A percentile compares a stretch with the other conserved stretches of the same genome.
These are phyloP conservation scores for Chloromyia formosa DNA, from an alignment of 2,888 invertebrate species.

Conservation along the genomic window DNA sequence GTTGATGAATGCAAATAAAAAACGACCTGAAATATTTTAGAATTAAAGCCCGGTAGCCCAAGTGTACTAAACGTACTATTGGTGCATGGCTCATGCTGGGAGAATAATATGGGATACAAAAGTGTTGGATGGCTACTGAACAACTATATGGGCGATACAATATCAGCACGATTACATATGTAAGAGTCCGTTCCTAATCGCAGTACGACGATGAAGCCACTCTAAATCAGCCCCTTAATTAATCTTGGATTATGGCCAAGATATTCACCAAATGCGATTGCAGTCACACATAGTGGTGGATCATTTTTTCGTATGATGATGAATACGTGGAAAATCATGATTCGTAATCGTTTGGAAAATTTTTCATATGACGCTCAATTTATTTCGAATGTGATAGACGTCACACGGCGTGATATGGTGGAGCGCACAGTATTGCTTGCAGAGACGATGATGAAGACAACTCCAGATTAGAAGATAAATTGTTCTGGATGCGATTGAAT, in stretches of 20 bases:
- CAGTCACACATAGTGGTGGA: conserved; percentile 22
- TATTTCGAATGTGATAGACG: conserved; percentile 14
- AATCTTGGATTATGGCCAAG: conserved; percentile 50
- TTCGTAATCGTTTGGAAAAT: conserved; percentile 47
- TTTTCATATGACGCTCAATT: conserved; percentile 43
- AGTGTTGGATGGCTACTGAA: conserved; percentile 28
- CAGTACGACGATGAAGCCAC: conserved; percentile 26
- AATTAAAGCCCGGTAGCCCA: conserved; percentile 28
- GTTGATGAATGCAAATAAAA: not conserved
- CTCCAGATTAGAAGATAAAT: conserved; percentile 22
- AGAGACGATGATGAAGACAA: conserved; percentile 24
- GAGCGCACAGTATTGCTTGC: not conserved
- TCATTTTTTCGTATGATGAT: not conserved
- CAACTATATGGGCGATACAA: conserved; percentile 10
- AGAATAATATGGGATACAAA: conserved; percentile 26
- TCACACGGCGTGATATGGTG: too few relatives aligned
- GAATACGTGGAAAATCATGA: conserved; percentile 47
- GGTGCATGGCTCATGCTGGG: conserved; percentile 37
- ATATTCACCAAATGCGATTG: conserved; percentile 24
- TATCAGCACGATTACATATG: not conserved
- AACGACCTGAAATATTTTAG: conserved; percentile 18
- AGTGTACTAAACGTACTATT: not conserved
- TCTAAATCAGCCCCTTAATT: conserved; percentile 47
- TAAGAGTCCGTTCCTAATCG: conserved; percentile 12
- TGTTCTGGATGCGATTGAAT: conserved; percentile 19